Evolutionary conservation across 2,888 invertebrate species (phyloP).

Genomic region (Athalia cordata): DNA sequence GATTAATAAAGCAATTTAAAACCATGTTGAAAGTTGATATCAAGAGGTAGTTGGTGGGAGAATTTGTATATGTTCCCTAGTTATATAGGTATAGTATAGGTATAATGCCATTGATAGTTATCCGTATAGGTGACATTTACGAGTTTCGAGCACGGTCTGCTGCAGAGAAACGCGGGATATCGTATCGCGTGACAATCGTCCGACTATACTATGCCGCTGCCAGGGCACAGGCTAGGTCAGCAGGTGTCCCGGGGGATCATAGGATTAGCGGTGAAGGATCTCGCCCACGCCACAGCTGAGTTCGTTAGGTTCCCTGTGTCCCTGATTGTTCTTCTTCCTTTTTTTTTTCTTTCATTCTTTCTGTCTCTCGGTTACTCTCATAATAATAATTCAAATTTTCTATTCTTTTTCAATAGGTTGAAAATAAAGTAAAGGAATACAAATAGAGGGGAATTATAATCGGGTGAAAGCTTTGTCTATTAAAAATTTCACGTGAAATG

Average conservation of each 20-base stretch:
- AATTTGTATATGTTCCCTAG: no score
- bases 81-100: no score
- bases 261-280: conserved; percentile 48
- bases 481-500: no score
- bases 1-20: conserved; percentile 39
- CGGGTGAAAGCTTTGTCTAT: no score
- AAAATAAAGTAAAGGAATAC: no score
- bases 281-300: conserved; percentile 12
- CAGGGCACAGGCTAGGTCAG: conserved; percentile 44
- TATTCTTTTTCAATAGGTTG: no score
- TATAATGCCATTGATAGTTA: conserved; percentile 28
- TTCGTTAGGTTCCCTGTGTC: conserved; percentile 20
- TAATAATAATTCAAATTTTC: no score
- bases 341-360: not conserved
- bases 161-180: conserved; percentile 2
- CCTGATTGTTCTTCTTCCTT: conserved; percentile 1
- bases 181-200: conserved; percentile 42
- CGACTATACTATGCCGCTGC: conserved; percentile 2
- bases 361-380: no score
- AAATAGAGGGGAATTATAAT: no score
- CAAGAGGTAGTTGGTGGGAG: conserved; percentile 10
- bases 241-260: conserved; percentile 55
- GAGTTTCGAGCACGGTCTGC: conserved; percentile 24
- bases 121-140: conserved; percentile 40
- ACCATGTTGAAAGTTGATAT: conserved; percentile 22